Conservation (phyloP, 2,797 vertebrate genomes). For the Macropus fuliginosus region DNA sequence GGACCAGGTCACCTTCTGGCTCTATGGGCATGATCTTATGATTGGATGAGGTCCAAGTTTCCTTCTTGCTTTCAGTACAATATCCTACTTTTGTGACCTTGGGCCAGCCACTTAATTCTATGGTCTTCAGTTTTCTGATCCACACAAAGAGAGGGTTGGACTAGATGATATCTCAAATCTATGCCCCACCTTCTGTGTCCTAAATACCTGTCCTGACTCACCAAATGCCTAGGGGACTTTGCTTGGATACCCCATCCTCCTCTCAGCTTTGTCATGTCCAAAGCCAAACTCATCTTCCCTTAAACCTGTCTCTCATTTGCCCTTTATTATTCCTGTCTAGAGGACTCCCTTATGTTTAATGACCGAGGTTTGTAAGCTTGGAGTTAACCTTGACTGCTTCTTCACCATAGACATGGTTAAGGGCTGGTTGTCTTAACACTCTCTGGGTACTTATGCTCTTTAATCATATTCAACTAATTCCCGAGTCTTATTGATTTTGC, state of each 20-base stretch:
- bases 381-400: background rate
- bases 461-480: background rate
- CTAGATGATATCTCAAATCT: background rate
- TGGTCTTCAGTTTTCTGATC: background rate
- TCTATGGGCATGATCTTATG: slow-evolving; percentile 3
- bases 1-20: slow-evolving; percentile 29
- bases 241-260: background rate
- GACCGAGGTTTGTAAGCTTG: background rate
- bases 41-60: background rate
- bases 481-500: background rate
- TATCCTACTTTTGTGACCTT: background rate
- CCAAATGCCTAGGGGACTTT: too few species aligned
- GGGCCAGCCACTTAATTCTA: background rate
- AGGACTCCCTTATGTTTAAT: background rate
- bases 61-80: background rate
- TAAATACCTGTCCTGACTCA: background rate
- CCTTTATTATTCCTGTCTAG: background rate
- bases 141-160: background rate
- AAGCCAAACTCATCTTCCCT: background rate
- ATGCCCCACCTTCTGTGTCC: background rate
- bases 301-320: background rate
- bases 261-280: background rate
- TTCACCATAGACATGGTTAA: background rate
- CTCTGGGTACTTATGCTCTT: background rate
- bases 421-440: background rate